Evolutionary conservation across 2,888 invertebrate species (phyloP).

Genomic region (Sthenelais limicola): DNA sequence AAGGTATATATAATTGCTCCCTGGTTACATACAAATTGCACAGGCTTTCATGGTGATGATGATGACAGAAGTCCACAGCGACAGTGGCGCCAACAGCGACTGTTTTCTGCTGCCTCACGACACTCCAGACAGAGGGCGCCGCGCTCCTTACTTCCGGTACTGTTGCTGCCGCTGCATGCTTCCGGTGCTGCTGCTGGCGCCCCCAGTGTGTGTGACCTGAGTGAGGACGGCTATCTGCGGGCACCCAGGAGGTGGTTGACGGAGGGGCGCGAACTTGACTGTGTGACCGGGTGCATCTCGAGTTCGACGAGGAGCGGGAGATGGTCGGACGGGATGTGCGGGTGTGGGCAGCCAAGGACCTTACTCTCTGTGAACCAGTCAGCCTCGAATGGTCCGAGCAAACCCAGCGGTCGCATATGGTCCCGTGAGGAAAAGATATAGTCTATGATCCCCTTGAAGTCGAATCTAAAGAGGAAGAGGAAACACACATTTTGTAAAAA

Average conservation of each 20-base stretch:
- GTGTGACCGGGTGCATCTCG: conserved; percentile 52
- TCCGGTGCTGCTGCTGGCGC: too few relatives aligned
- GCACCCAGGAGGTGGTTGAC: too few relatives aligned
- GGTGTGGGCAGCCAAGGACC: conserved; percentile 97
- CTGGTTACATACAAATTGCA: too few relatives aligned
- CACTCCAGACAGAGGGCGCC: neutral
- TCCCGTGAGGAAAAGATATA: conserved; percentile 99
- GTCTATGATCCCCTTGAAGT: conserved; percentile 99
- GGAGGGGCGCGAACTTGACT: neutral
- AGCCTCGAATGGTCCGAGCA: conserved; percentile 93
- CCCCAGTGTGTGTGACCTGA: neutral
- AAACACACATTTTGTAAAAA: neutral
- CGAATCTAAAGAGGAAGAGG: conserved; percentile 82
- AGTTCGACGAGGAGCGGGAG: conserved; percentile 71
- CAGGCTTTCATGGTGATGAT: too few relatives aligned
- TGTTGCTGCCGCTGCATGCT: too few relatives aligned
- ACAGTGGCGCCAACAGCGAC: too few relatives aligned
- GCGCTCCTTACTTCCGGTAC: too few relatives aligned
- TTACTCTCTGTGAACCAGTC: conserved; percentile 88
- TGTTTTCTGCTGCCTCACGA: too few relatives aligned
- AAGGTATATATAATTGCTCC: too few relatives aligned
- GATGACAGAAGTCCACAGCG: too few relatives aligned
- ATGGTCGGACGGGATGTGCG: conserved; percentile 89
- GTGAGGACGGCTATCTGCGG: conserved; percentile 32
- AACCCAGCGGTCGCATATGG: conserved; percentile 94